A percentile compares a stretch with the other conserved stretches of the same genome.
Evolutionary conservation across 2,113 vertebrate species (phyloP).

Genomic region (Mobula birostris): DNA sequence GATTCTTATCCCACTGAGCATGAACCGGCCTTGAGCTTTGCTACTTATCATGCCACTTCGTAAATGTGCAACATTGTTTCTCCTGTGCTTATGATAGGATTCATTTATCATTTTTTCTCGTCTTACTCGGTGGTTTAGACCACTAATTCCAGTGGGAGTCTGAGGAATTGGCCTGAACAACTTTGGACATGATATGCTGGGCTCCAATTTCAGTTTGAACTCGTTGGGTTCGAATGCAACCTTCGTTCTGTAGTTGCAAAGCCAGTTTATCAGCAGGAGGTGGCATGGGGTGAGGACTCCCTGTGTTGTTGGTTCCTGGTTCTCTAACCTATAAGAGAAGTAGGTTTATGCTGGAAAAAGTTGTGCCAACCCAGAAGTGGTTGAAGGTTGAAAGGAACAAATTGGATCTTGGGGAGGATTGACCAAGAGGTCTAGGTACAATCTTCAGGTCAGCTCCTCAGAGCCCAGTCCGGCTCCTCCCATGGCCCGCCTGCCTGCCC

Average conservation of each 20-base stretch:
- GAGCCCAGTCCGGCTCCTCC: too few species aligned
- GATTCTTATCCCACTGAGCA: background rate
- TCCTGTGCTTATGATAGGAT: background rate
- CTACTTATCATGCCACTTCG: slow-evolving; percentile 1
- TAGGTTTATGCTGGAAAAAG: too few species aligned
- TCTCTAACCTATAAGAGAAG: background rate
- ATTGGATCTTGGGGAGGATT: background rate
- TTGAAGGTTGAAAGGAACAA: background rate
- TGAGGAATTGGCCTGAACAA: background rate
- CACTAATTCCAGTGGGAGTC: background rate
- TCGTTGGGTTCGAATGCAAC: background rate
- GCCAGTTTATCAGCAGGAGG: background rate
- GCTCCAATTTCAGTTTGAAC: background rate
- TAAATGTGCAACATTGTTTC: background rate
- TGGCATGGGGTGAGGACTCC: background rate
- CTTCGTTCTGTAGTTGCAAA: background rate
- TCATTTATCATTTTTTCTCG: background rate
- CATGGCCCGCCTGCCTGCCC: too few species aligned
- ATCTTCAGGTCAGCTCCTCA: too few species aligned
- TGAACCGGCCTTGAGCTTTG: background rate
- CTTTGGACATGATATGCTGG: background rate
- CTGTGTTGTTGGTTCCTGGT: background rate
- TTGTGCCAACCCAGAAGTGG: background rate
- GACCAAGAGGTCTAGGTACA: too few species aligned
- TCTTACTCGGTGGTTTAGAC: background rate